Evolutionary conservation across 2,113 vertebrate genomes (phyloP).

Genomic region (Silurus asotus): DNA sequence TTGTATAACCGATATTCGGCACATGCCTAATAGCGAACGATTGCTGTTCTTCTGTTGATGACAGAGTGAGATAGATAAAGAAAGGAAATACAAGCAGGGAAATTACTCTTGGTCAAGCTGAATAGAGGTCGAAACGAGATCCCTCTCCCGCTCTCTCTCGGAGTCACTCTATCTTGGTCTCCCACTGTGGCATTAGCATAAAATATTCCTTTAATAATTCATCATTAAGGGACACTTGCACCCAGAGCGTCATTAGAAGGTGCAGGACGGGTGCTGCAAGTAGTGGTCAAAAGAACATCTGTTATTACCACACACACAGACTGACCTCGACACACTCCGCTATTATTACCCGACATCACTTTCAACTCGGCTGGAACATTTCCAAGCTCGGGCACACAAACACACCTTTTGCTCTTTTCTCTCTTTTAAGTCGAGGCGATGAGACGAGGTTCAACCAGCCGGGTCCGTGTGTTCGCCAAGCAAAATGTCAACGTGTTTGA

Average conservation of each 20-base stretch:
- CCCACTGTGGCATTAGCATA: conserved; percentile 33
- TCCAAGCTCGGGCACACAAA: conserved; percentile 15
- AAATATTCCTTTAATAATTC: conserved; percentile 41
- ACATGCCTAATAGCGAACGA: background rate
- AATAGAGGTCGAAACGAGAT: background rate
- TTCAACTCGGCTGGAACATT: conserved; percentile 44
- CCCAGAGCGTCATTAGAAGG: conserved; percentile 14
- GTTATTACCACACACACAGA: conserved; percentile 20
- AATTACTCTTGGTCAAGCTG: background rate
- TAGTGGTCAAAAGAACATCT: conserved; percentile 36
- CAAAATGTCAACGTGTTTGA: background rate
- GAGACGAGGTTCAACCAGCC: background rate
- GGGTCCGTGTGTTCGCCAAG: background rate
- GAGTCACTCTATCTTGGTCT: background rate
- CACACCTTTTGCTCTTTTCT: background rate
- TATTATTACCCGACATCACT: conserved; percentile 26
- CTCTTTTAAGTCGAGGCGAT: background rate
- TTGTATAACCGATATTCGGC: too few species aligned
- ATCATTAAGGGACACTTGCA: conserved; percentile 27
- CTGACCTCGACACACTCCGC: conserved; percentile 1
- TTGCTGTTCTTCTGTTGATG: background rate
- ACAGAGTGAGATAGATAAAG: background rate
- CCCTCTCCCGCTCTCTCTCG: background rate
- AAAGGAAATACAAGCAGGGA: background rate
- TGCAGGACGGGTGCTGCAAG: background rate